Evolutionary conservation across 2,797 vertebrate species (phyloP).

Genomic region (Cryptoblepharus egeriae): DNA sequence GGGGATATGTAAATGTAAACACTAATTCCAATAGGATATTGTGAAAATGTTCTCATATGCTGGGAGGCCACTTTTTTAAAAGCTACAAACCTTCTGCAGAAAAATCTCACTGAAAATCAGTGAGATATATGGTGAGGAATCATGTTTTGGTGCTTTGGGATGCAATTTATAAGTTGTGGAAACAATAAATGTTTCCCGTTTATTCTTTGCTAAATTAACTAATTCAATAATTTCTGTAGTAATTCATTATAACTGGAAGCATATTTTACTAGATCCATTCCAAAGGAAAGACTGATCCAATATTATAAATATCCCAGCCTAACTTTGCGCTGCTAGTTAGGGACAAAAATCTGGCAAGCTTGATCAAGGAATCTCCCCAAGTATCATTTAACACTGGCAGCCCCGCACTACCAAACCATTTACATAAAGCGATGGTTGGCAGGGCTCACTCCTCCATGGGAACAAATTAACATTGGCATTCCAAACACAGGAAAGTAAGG

Average conservation of each 20-base stretch:
- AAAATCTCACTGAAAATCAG: background rate
- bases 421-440: slow-evolving; percentile 80
- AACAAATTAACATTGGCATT: slow-evolving; percentile 87
- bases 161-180: background rate
- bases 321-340: slow-evolving; percentile 52
- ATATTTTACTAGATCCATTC: background rate
- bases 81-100: background rate
- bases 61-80: background rate
- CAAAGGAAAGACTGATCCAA: background rate
- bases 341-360: slow-evolving; percentile 74
- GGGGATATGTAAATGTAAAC: background rate
- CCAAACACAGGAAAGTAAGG: slow-evolving; percentile 84
- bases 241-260: background rate
- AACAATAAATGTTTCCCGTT: background rate
- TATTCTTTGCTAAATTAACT: background rate
- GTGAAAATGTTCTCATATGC: background rate
- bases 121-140: background rate
- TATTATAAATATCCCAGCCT: slow-evolving; percentile 34
- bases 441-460: slow-evolving; percentile 78
- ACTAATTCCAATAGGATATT: background rate
- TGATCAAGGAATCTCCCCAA: slow-evolving; percentile 65
- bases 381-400: slow-evolving; percentile 74
- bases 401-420: slow-evolving; percentile 72
- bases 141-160: background rate
- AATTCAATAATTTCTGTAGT: background rate